Conservation (phyloP, 2,113 vertebrate genomes). For the Notarius quadriscutis region DNA sequence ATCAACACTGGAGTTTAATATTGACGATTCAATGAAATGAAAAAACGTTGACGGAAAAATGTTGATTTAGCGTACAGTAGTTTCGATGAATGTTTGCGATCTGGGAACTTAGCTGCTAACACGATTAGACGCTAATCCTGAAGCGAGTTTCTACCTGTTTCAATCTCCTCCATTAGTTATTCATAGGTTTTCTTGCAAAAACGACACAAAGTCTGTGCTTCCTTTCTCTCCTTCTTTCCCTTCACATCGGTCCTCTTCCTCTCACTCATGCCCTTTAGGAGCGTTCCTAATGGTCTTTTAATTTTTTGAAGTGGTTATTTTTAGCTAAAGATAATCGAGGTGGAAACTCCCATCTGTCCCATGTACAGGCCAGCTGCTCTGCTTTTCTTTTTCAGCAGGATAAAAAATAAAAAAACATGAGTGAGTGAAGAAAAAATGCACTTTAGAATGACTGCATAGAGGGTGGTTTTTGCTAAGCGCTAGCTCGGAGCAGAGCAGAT, state of each 20-base stretch:
- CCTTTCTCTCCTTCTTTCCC: conserved; percentile 46
- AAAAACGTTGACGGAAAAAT: too few species aligned
- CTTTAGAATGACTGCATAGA: conserved; percentile 42
- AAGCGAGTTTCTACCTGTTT: conserved; percentile 32
- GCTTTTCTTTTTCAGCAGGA: conserved; percentile 57
- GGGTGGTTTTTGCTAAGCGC: not conserved
- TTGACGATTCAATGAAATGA: too few species aligned
- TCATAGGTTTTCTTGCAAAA: conserved; percentile 61
- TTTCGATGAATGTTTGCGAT: too few species aligned
- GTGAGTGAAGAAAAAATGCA: not conserved
- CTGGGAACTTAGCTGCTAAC: not conserved
- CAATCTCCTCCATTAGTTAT: conserved; percentile 72
- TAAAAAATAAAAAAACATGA: conserved; percentile 45
- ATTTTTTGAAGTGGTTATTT: conserved; percentile 79
- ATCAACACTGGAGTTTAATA: too few species aligned
- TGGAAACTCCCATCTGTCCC: conserved; percentile 83
- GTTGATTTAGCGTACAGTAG: too few species aligned
- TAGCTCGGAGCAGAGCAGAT: conserved; percentile 1
- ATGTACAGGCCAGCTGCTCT: conserved; percentile 79
- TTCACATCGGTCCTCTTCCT: conserved; percentile 49
- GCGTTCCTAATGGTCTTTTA: conserved; percentile 74
- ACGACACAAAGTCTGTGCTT: conserved; percentile 52
- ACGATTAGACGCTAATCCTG: not conserved
- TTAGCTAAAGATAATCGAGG: conserved; percentile 79
- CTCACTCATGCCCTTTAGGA: conserved; percentile 64